Base-by-base conservation (phyloP, 2,113 vertebrate species). In the Pelobates fuscus region DNA sequence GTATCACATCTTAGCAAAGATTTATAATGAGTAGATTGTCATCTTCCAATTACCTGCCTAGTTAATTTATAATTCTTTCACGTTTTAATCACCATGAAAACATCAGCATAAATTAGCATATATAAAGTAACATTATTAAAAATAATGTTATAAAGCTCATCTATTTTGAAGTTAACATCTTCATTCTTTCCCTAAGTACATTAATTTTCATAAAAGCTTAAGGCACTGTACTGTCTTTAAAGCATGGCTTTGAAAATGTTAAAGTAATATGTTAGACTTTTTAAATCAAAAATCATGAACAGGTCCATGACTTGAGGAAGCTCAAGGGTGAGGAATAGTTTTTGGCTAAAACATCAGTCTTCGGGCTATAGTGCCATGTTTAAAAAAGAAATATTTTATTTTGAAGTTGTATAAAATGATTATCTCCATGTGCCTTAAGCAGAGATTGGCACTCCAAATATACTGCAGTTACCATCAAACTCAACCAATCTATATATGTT, bases 121-220 rank as follows among this genome's bases (percentile, higher is more conserved):
- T 23, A 23, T 55, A 55, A 21, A 55, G 52, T 17, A 55, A 55
- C n/a, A 55, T 55, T 23, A 55, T 21, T 55, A 55, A 55, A 55
- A 55, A 21, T 55, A 55, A 55, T 55, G 52, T 55, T 55, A 55
- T 17, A 55, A 20, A 55, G 52, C 52, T 55, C 52, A 55, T 55
- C n/a, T 23, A 55, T 55, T 55, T 55, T 23, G 52, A 55, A 55
- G 52, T 55, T 55, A 23, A 55, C n/a, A 55, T 20, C 20, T 55
- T 55, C n/a, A 55, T 55, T 2, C 6, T 23, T 20, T 23, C 21
- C 44, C 44, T 17, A 23, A 55, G 52, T 20, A 55, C 17, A 21
- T 8, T 55, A 5, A 6, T 55, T 55, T 55, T 55, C n/a, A 55
- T 55, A 55, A 55, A 55, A 7, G 52, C n/a, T 55, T 17, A 55